A percentile compares a stretch with the other conserved stretches of the same genome.
Conservation (phyloP, 2,113 vertebrate species). For the Syrrhaptes paradoxus region DNA sequence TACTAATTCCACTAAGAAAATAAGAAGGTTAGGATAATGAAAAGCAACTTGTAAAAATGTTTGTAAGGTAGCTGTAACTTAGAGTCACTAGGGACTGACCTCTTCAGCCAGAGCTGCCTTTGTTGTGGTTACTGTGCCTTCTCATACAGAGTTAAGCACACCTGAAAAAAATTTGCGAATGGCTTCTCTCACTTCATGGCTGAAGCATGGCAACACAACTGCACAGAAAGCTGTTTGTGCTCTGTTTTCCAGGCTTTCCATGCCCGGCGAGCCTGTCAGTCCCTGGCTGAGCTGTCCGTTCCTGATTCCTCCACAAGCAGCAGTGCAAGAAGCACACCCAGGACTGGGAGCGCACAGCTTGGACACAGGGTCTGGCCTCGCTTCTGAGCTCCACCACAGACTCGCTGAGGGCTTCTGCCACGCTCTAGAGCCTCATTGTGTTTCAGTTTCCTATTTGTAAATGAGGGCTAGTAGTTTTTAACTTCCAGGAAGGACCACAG, state of each 20-base stretch:
- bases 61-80: not conserved
- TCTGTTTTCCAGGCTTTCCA: not conserved
- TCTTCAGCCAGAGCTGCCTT: not conserved
- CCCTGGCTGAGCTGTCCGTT: not conserved
- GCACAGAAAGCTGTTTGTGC: not conserved
- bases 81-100: not conserved
- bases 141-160: not conserved
- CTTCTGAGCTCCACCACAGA: not conserved
- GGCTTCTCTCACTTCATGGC: not conserved
- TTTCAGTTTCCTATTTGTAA: not conserved
- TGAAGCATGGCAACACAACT: not conserved
- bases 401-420: not conserved
- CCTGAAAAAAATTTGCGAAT: not conserved
- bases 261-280: rapidly evolving
- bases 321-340: rapidly evolving
- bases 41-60: not conserved
- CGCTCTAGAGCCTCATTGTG: not conserved
- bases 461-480: not conserved
- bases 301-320: rapidly evolving
- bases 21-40: not conserved
- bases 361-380: rapidly evolving
- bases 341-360: not conserved
- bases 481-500: not conserved
- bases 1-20: not conserved
- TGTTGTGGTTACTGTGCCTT: not conserved